Conservation (phyloP, 2,888 invertebrate genomes). For the Clitarchus hookeri region DNA sequence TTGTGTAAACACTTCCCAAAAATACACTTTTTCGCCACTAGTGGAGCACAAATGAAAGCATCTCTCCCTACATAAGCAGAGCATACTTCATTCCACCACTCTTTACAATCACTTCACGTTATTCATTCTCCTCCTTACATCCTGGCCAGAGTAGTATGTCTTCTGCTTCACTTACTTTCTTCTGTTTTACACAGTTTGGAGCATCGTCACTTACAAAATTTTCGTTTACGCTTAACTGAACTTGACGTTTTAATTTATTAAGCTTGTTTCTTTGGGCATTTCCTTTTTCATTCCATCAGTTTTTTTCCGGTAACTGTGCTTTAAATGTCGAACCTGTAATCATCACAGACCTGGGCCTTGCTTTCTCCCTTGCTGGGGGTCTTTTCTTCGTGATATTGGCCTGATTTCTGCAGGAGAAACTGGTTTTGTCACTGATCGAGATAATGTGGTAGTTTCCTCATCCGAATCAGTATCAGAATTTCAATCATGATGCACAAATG, state of each 20-base stretch:
- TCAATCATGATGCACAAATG: no score
- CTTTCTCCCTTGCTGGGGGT: neutral
- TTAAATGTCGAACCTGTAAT: neutral
- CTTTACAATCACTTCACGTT: neutral
- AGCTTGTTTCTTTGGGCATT: neutral
- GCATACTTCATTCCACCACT: neutral
- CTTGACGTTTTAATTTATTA: neutral
- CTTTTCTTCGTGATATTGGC: neutral
- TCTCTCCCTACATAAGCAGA: neutral
- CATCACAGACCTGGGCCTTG: neutral
- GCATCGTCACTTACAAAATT: neutral
- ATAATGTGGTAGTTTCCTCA: no score
- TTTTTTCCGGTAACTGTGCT: neutral
- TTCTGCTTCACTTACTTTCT: neutral
- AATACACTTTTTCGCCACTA: no score
- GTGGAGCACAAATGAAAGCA: neutral
- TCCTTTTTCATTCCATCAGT: neutral
- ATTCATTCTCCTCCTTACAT: neutral
- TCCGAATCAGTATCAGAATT: neutral
- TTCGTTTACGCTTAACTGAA: neutral
- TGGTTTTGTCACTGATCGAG: neutral
- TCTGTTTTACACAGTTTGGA: neutral
- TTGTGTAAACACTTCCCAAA: no score
- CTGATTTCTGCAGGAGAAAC: neutral
- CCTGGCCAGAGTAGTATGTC: neutral